Conservation (phyloP, 1,140 invertebrate species). For the Cydia amplana region DNA sequence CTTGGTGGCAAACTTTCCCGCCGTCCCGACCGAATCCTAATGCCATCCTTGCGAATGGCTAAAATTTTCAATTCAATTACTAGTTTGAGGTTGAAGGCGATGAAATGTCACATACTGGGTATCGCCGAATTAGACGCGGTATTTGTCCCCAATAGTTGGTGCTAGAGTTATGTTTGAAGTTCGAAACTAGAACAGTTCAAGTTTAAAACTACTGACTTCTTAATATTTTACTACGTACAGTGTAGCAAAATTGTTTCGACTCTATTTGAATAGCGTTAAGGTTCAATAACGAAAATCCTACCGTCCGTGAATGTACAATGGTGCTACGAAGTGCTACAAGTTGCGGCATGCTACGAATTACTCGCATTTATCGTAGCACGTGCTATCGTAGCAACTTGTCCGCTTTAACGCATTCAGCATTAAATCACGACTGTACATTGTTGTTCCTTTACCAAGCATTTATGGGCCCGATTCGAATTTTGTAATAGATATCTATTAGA, state of each 20-base stretch:
- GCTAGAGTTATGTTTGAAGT: background rate
- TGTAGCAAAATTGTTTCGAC: background rate
- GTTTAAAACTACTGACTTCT: background rate
- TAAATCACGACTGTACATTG: too few species aligned
- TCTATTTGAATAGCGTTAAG: background rate
- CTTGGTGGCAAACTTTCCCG: background rate
- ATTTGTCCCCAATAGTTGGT: background rate
- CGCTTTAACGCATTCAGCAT: too few species aligned
- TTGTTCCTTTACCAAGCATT: too few species aligned
- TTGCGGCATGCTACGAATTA: background rate
- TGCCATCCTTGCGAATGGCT: background rate
- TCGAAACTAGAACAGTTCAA: background rate
- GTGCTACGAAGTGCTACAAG: constrained; percentile 12
- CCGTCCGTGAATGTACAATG: background rate
- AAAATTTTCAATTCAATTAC: constrained; percentile 5
- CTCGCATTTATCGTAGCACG: too few species aligned
- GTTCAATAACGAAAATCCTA: background rate
- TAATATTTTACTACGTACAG: background rate
- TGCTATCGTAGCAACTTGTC: background rate
- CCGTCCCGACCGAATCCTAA: constrained; percentile 3
- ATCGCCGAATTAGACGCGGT: background rate
- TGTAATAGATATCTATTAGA: too few species aligned
- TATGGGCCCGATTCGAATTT: too few species aligned
- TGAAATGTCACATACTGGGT: background rate
- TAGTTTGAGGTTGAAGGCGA: background rate